These are phyloP conservation scores for Anomalospiza imberbis DNA, from an alignment of 2,797 vertebrate species.

Conservation along the genomic window DNA sequence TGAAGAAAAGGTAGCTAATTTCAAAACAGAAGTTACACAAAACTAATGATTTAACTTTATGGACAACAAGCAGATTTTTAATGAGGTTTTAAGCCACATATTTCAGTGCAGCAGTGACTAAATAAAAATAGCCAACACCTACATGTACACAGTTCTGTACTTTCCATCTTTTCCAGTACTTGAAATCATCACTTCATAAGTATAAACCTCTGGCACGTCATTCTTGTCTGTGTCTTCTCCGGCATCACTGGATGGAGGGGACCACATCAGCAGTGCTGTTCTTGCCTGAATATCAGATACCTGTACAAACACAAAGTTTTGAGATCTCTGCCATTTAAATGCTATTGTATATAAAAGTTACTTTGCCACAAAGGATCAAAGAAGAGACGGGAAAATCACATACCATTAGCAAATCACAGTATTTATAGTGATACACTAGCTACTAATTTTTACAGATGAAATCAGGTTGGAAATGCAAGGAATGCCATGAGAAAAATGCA, in stretches of 20 bases:
- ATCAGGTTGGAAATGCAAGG: neutral
- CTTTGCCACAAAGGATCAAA: neutral
- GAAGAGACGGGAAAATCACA: neutral
- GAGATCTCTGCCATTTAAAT: neutral
- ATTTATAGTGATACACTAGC: neutral
- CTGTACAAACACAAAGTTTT: conserved; percentile 69
- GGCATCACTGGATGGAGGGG: conserved; percentile 75
- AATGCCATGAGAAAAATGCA: neutral
- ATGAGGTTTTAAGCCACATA: neutral
- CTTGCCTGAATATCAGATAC: conserved; percentile 89
- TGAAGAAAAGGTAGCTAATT: neutral
- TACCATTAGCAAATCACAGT: neutral
- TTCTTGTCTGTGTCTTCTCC: conserved; percentile 72
- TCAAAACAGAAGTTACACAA: neutral
- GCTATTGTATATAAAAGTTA: neutral
- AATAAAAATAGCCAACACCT: conserved; percentile 50
- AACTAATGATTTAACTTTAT: neutral
- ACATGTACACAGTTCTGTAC: conserved; percentile 87
- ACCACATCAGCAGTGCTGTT: conserved; percentile 82
- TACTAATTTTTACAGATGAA: neutral
- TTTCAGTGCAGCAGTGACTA: neutral
- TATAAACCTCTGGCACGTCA: conserved; percentile 73
- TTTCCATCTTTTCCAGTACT: conserved; percentile 88
- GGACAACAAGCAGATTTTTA: neutral
- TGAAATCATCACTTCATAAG: conserved; percentile 88